These are phyloP conservation scores for Sebastes hubbsi DNA, from an alignment of 2,797 vertebrate species.

Conservation along the genomic window DNA sequence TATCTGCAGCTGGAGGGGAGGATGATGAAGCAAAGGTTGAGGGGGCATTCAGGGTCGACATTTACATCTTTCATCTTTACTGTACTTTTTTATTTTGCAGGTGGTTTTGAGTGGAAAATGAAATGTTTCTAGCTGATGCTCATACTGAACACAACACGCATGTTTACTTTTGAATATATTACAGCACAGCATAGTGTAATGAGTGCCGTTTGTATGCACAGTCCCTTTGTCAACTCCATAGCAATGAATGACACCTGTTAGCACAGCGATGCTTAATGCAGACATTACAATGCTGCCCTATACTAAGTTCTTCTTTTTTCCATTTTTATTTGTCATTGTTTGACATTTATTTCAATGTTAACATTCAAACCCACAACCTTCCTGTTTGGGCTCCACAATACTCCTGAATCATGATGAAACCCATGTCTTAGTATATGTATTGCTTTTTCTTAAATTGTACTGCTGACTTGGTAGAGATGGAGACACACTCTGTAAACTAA, in stretches of 20 bases:
- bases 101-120: background rate
- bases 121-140: background rate
- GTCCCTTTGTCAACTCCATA: background rate
- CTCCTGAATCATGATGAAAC: background rate
- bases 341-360: background rate
- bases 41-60: background rate
- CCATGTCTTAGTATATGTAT: background rate
- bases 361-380: constrained; percentile 3
- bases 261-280: background rate
- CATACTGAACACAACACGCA: background rate
- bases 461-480: background rate
- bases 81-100: background rate
- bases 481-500: background rate
- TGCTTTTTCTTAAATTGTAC: background rate
- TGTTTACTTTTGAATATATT: constrained; percentile 7
- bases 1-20: constrained; percentile 1
- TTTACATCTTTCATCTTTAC: background rate
- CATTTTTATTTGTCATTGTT: constrained; percentile 1
- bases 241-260: constrained; percentile 6
- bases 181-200: background rate
- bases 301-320: background rate
- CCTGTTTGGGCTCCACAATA: background rate
- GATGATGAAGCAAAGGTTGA: background rate
- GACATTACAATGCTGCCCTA: background rate
- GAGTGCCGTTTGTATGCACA: constrained; percentile 4